phyloP scores from a whole-genome alignment of 2,797 vertebrate genomes.

The Atherinosoma microstoma region DNA sequence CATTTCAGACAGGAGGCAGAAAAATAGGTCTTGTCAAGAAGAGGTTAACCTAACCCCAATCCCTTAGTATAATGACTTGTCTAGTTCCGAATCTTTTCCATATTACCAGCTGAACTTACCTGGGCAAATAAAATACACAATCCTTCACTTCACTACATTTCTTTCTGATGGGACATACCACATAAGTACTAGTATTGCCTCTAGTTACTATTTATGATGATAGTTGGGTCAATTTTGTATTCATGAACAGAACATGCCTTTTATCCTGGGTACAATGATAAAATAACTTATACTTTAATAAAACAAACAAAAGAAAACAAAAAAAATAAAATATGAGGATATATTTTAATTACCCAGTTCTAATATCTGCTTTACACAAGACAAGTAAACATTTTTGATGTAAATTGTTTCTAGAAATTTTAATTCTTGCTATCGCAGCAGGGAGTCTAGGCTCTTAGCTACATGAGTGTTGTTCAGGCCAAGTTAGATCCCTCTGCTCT shows the following conservation, averaged over 20 bases:
- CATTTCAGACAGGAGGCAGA: no score
- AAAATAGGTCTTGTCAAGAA: no score
- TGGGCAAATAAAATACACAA: not conserved
- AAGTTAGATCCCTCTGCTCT: conserved; percentile 7
- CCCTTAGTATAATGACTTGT: no score
- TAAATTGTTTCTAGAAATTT: conserved; percentile 30
- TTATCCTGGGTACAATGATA: not conserved
- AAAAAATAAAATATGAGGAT: not conserved
- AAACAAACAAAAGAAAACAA: conserved; percentile 13
- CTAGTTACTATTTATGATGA: no score
- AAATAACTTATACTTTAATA: not conserved
- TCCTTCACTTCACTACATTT: not conserved
- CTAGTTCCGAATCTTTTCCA: not conserved
- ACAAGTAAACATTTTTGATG: conserved; percentile 16
- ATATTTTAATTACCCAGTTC: conserved; percentile 27
- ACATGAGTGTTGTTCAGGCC: conserved; percentile 24
- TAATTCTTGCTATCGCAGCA: conserved; percentile 17
- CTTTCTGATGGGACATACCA: no score
- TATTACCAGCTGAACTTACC: not conserved
- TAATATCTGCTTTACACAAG: conserved; percentile 11
- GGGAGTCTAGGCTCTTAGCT: conserved; percentile 36
- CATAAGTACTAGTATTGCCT: no score
- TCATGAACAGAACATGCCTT: not conserved
- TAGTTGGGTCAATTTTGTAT: no score
- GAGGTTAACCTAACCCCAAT: no score